Percentiles rank a stretch among this genome's conserved stretches.
Conservation (phyloP, 2,797 vertebrate genomes). For the Taenioides sp. region DNA sequence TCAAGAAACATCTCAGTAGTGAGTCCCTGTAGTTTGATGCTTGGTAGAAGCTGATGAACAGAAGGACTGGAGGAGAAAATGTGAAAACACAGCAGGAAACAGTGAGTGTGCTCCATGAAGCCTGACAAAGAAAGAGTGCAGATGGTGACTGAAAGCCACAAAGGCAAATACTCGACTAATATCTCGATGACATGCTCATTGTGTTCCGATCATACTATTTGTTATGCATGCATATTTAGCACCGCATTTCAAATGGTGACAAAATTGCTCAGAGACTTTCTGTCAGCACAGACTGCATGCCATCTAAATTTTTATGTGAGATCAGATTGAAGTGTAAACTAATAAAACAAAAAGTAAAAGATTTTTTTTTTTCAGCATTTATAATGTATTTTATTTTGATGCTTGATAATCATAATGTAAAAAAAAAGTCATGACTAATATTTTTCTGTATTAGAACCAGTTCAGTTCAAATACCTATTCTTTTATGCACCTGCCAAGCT, state of each 20-base stretch:
- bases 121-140: constrained; percentile 52
- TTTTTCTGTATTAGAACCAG: constrained; percentile 21
- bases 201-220: constrained; percentile 53
- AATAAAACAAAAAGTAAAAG: background rate
- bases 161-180: constrained; percentile 51
- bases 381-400: background rate
- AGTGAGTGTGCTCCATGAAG: constrained; percentile 42
- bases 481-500: constrained; percentile 51
- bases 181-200: constrained; percentile 54
- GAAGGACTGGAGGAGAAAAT: constrained; percentile 57
- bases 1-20: constrained; percentile 1
- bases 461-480: constrained; percentile 39
- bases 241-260: constrained; percentile 44
- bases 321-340: constrained; percentile 53
- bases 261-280: constrained; percentile 37
- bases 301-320: constrained; percentile 62
- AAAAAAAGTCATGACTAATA: no score
- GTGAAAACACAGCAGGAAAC: constrained; percentile 64
- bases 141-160: constrained; percentile 64
- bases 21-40: constrained; percentile 27
- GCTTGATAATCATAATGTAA: background rate
- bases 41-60: constrained; percentile 47
- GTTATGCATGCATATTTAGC: constrained; percentile 63
- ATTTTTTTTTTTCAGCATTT: background rate
- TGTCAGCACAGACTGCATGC: constrained; percentile 48